Conservation (phyloP, 2,113 vertebrate genomes). For the Alouatta palliata region DNA sequence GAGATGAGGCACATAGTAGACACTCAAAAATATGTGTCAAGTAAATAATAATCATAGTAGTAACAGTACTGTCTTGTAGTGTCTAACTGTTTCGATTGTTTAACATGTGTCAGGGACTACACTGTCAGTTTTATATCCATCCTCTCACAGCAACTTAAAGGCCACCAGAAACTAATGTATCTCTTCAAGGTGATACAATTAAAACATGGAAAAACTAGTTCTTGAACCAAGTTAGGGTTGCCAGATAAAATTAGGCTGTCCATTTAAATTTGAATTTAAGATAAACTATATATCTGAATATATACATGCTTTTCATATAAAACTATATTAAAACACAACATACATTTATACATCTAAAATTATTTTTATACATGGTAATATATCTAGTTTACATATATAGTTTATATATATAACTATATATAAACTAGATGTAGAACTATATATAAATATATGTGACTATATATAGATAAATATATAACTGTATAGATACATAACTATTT, state of each 20-base stretch:
- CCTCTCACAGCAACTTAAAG: background rate
- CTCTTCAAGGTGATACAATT: background rate
- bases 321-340: no score
- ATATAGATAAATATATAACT: no score
- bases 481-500: no score
- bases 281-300: background rate
- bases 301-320: no score
- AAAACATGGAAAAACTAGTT: background rate
- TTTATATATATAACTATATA: no score
- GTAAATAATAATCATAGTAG: background rate
- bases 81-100: background rate
- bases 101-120: background rate
- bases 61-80: background rate
- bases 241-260: background rate
- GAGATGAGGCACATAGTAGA: background rate
- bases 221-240: background rate
- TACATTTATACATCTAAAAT: no score
- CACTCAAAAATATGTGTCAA: background rate
- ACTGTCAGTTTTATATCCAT: background rate
- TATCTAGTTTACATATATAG: no score
- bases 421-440: no score
- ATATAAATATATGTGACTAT: no score
- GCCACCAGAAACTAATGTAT: background rate
- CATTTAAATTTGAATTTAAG: background rate
- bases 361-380: no score